phyloP scores from a whole-genome alignment of 2,888 invertebrate genomes.

The Lochmaea capreae region DNA sequence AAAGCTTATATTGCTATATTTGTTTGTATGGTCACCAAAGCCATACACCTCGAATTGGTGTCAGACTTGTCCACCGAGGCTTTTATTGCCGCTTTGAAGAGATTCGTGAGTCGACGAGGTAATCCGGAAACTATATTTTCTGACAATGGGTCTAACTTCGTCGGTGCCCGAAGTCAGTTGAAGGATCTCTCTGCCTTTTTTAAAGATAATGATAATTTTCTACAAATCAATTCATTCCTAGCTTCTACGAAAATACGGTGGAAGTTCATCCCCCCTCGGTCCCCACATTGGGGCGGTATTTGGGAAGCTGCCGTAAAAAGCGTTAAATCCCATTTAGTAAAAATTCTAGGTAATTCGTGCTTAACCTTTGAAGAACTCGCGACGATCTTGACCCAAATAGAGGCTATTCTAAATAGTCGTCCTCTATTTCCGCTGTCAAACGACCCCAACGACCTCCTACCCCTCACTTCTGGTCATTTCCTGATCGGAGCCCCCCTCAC shows the following conservation, averaged over 20 bases:
- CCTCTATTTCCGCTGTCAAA: background rate
- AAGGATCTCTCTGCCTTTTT: background rate
- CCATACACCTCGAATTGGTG: conserved; percentile 29
- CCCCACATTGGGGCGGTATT: conserved; percentile 6
- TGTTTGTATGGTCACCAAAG: conserved; percentile 31
- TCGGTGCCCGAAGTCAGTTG: conserved; percentile 17
- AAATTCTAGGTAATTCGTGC: background rate
- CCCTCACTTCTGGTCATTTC: background rate
- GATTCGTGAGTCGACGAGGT: conserved; percentile 37
- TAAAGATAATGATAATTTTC: too few species aligned
- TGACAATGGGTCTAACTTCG: conserved; percentile 29
- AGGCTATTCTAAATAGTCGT: background rate
- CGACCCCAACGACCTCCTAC: conserved; percentile 1
- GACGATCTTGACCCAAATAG: background rate
- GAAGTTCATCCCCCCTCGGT: conserved; percentile 1
- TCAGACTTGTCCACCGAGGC: conserved; percentile 24
- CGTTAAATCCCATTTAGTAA: background rate
- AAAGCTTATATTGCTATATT: conserved; percentile 2
- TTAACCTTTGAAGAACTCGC: background rate
- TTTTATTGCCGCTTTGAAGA: conserved; percentile 23
- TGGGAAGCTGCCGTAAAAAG: background rate
- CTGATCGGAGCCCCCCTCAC: too few species aligned
- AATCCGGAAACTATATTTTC: conserved; percentile 28
- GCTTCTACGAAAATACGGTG: background rate
- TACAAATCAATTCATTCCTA: background rate